Conservation (phyloP, 92 coral and sea anemone genomes). For the Umimayanthus chanpuru region DNA sequence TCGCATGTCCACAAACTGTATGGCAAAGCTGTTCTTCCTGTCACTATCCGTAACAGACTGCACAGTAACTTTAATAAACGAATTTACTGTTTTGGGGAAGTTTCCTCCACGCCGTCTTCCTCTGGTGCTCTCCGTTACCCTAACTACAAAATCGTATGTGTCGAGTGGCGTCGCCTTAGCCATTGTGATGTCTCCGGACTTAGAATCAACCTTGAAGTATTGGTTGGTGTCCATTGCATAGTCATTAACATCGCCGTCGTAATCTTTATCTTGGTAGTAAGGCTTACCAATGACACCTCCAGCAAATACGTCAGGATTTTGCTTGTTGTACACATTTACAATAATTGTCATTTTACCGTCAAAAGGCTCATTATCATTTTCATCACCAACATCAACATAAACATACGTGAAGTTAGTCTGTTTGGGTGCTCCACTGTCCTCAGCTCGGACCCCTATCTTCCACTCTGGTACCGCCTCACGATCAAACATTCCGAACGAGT, state of each 20-base stretch:
- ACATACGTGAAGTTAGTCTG: slow-evolving; percentile 64
- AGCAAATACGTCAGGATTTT: slow-evolving; percentile 62
- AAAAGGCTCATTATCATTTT: slow-evolving; percentile 75
- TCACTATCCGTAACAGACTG: slow-evolving; percentile 60
- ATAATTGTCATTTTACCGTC: slow-evolving; percentile 74
- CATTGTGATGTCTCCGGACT: slow-evolving; percentile 60
- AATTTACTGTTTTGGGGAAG: slow-evolving; percentile 59
- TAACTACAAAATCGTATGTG: slow-evolving; percentile 55
- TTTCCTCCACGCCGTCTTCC: slow-evolving; percentile 30
- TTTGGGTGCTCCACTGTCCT: slow-evolving; percentile 77
- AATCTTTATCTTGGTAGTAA: slow-evolving; percentile 83
- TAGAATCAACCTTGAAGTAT: slow-evolving; percentile 49
- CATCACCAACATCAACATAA: slow-evolving; percentile 74
- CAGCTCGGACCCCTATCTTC: slow-evolving; percentile 66
- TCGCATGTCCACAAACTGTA: slow-evolving; percentile 68
- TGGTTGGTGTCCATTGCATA: slow-evolving; percentile 52
- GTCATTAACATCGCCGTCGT: slow-evolving; percentile 73
- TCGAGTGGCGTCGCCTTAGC: slow-evolving; percentile 55
- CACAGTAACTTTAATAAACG: slow-evolving; percentile 57
- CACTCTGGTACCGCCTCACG: slow-evolving; percentile 67
- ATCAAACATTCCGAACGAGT: slow-evolving; percentile 68
- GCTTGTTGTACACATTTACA: slow-evolving; percentile 71
- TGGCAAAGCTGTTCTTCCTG: slow-evolving; percentile 69
- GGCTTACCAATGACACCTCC: slow-evolving; percentile 90
- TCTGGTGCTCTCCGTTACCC: slow-evolving; percentile 42